Conservation (phyloP, 2,888 invertebrate genomes). For the Meteorus colon region DNA sequence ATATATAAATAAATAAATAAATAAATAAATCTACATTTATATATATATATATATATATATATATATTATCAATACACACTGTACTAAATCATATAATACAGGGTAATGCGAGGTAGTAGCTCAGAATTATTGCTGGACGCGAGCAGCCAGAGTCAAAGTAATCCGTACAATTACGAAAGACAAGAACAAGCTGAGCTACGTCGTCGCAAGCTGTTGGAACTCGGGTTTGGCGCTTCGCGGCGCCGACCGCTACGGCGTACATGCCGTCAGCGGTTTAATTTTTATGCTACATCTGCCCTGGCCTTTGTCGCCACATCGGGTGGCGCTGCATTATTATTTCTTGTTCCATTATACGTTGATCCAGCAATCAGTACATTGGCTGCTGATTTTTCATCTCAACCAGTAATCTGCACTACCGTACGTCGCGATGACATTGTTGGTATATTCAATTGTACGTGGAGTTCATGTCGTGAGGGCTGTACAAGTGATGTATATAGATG, state of each 20-base stretch:
- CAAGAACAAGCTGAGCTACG: slow-evolving; percentile 68
- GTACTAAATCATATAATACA: slow-evolving; percentile 19
- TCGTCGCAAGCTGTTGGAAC: slow-evolving; percentile 71
- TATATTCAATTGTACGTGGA: slow-evolving; percentile 86
- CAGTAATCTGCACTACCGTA: slow-evolving; percentile 83
- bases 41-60: not conserved
- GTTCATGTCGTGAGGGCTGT: slow-evolving; percentile 87
- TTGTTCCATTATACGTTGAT: slow-evolving; percentile 84
- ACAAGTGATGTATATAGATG: slow-evolving; percentile 85
- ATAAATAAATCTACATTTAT: no score
- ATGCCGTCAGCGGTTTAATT: slow-evolving; percentile 81
- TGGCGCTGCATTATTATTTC: slow-evolving; percentile 82
- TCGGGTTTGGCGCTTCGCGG: slow-evolving; percentile 70
- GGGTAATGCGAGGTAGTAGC: slow-evolving; percentile 82
- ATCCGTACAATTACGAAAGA: slow-evolving; percentile 69
- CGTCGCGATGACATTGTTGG: slow-evolving; percentile 82
- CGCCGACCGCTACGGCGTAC: slow-evolving; percentile 75
- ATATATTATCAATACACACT: slow-evolving; percentile 6
- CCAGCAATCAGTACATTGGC: slow-evolving; percentile 81
- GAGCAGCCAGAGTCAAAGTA: slow-evolving; percentile 78
- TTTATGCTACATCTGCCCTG: slow-evolving; percentile 82
- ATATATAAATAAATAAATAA: not conserved
- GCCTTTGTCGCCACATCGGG: slow-evolving; percentile 83
- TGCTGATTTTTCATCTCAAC: slow-evolving; percentile 84
- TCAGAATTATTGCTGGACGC: slow-evolving; percentile 86